These are phyloP conservation scores for Noturus placidus DNA, from an alignment of 2,113 vertebrate genomes.

Conservation along the genomic window DNA sequence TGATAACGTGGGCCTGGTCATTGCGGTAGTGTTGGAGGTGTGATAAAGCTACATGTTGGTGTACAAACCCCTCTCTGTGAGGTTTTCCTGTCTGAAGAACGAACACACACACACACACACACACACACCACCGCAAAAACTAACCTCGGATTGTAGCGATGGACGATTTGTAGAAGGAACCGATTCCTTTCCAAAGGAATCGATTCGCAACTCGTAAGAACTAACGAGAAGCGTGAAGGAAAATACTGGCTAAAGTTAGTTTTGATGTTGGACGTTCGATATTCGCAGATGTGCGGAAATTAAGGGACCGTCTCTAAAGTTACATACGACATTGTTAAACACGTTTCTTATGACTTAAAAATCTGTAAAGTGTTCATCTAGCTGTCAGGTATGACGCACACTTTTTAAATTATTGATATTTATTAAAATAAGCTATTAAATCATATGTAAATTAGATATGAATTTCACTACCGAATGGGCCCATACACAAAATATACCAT, in stretches of 20 bases:
- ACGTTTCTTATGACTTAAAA: too few relatives aligned
- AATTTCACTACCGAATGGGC: too few relatives aligned
- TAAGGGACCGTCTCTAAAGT: too few relatives aligned
- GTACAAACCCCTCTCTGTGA: background rate
- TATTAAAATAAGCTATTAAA: too few relatives aligned
- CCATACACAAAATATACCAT: too few relatives aligned
- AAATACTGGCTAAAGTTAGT: background rate
- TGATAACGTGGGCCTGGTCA: background rate
- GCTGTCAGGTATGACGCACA: too few relatives aligned
- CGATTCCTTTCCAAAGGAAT: background rate
- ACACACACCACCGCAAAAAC: background rate
- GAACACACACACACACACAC: background rate
- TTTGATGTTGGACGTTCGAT: too few relatives aligned
- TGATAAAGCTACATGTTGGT: slow-evolving; percentile 36
- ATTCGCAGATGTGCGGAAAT: too few relatives aligned
- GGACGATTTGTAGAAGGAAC: background rate
- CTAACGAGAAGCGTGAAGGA: background rate
- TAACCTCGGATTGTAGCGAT: background rate
- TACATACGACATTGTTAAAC: too few relatives aligned
- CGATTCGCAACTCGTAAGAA: background rate
- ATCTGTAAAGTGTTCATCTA: too few relatives aligned
- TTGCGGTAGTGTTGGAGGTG: background rate
- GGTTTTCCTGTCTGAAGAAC: background rate
- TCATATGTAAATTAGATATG: too few relatives aligned
- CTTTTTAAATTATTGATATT: too few relatives aligned